Percentiles rank a stretch among this genome's conserved stretches.
Conservation (phyloP, 1,140 invertebrate species). For the Drosophila parvula region DNA sequence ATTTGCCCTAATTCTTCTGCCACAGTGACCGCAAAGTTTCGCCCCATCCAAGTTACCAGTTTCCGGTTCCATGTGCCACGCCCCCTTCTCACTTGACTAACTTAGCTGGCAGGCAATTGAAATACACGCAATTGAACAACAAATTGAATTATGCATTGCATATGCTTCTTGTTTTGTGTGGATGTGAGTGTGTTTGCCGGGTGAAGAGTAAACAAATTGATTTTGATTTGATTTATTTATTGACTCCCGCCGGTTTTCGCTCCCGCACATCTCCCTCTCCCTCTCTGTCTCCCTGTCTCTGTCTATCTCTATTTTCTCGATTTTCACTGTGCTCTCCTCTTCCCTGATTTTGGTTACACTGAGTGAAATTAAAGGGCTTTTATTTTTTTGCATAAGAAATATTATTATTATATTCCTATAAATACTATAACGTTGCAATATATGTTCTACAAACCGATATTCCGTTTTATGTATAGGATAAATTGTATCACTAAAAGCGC, state of each 20-base stretch:
- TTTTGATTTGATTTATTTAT: conserved; percentile 81
- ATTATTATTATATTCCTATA: too few species aligned
- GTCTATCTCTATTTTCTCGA: conserved; percentile 3
- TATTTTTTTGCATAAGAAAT: not conserved
- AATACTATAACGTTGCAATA: too few species aligned
- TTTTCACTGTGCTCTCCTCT: conserved; percentile 4
- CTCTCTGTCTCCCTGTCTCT: not conserved
- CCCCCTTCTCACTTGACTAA: conserved; percentile 16
- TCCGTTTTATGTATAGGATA: too few species aligned
- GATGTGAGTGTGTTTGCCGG: conserved; percentile 21
- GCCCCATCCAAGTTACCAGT: conserved; percentile 18
- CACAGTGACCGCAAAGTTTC: conserved; percentile 50
- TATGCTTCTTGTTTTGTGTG: conserved; percentile 51
- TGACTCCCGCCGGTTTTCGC: conserved; percentile 30
- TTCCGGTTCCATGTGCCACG: conserved; percentile 2
- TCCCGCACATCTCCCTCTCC: not conserved
- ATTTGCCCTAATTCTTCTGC: conserved; percentile 51
- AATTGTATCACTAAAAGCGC: too few species aligned
- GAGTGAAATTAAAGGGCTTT: not conserved
- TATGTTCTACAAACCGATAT: too few species aligned
- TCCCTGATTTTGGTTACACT: conserved; percentile 12
- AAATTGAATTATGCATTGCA: conserved; percentile 79
- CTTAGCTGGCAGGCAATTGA: conserved; percentile 67
- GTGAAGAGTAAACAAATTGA: conserved; percentile 74
- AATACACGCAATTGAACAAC: conserved; percentile 78